Base-by-base conservation (phyloP, 2,113 vertebrate species). In the Chrysemys picta region DNA sequence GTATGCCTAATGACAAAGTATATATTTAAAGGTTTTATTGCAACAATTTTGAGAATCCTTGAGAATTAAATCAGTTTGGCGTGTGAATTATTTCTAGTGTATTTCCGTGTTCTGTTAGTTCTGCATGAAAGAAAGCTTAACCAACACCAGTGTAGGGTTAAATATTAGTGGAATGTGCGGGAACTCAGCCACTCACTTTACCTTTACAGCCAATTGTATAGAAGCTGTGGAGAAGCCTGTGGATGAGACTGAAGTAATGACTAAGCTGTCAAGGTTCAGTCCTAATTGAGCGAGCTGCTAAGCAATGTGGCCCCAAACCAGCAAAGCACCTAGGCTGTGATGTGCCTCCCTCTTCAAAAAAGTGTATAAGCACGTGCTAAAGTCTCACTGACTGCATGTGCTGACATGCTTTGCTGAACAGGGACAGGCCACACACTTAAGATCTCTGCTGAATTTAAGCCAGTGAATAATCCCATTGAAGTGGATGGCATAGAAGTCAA, bases 131-230 rank as follows among this genome's bases (percentile, higher is more conserved):
- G 25, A 69, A 6, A 0, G n/a, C 5, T n/a, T 62, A 82, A 89
- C 47, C 31, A 31, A 21, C 0, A 0, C 14, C 69, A 10, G 17
- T 80, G 53, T 31, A 53, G 47, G 13, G 1, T n/a, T 91, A 38
- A 80, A 83, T 22, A 76, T 29, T 80, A 17, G n/a, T 45, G 52
- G 92, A 72, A 5, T 78, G 5, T 25, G 5, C 11, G 59, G n/a
- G 2, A 50, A 1, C 10, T 89, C 2, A 0, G 52, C 42, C 11
- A 27, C 93, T 82, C 69, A 3, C 16, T 80, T 69, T 57, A 85
- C 57, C 84, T n/a, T 69, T 83, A 8, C 19, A 35, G 38, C 8
- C 42, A 84, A 21, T 35, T 31, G 91, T 88, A 82, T 7, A 10
- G 21, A 45, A 22, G 10, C n/a, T 76, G 3, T 42, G 38, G 38